Evolutionary conservation across 2,888 invertebrate species (phyloP).

Genomic region (Octodonta nipae): DNA sequence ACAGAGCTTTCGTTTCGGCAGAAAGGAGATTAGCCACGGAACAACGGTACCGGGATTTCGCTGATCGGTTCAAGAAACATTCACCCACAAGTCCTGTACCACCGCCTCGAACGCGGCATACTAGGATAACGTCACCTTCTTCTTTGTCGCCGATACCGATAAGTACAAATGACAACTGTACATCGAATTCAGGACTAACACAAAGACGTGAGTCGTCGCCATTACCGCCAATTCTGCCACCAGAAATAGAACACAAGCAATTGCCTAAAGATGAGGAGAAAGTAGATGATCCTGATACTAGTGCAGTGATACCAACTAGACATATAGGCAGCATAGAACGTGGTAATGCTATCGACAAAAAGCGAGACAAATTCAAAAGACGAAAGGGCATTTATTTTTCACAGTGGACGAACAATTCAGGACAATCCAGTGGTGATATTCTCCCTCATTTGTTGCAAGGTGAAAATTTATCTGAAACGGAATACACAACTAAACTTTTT

Average conservation of each 20-base stretch:
- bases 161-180: constrained; percentile 14
- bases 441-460: constrained; percentile 33
- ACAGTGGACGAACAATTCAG: constrained; percentile 41
- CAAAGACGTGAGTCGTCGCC: constrained; percentile 68
- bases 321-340: constrained; percentile 14
- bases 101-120: constrained; percentile 29
- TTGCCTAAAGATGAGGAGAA: constrained; percentile 2
- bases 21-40: constrained; percentile 45
- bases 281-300: constrained; percentile 13
- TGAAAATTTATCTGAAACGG: constrained; percentile 20
- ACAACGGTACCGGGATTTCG: constrained; percentile 59
- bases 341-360: too few species aligned
- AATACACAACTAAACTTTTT: constrained; percentile 14
- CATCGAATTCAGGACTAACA: constrained; percentile 24
- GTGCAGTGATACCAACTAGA: constrained; percentile 13
- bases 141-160: constrained; percentile 22
- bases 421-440: constrained; percentile 26
- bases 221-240: constrained; percentile 8
- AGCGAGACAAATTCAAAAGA: constrained; percentile 52
- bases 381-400: constrained; percentile 68
- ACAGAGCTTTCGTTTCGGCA: constrained; percentile 28
- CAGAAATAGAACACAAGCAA: neutral
- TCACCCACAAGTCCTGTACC: constrained; percentile 26
- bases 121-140: constrained; percentile 19
- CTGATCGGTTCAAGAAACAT: constrained; percentile 63